A percentile compares a stretch with the other conserved stretches of the same genome.
phyloP scores from a whole-genome alignment of 2,888 invertebrate species.

The Apamea sordens region DNA sequence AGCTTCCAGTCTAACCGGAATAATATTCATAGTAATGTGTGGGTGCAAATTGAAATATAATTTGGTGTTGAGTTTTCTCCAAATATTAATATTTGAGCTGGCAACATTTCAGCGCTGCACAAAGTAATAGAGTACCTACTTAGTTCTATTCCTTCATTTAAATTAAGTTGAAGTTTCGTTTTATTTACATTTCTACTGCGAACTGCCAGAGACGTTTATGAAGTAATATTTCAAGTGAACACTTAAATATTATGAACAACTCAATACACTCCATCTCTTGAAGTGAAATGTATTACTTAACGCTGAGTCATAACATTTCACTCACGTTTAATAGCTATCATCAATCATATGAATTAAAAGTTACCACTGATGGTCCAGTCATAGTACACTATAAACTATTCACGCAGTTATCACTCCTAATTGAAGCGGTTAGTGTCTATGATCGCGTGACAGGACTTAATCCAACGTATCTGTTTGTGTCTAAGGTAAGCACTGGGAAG shows the following conservation, averaged over 20 bases:
- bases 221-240: conserved; percentile 34
- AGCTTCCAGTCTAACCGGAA: neutral
- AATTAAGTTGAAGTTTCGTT: conserved; percentile 16
- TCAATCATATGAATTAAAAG: conserved; percentile 63
- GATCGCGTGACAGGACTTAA: conserved; percentile 53
- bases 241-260: conserved; percentile 28
- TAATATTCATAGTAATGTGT: neutral
- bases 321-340: conserved; percentile 29
- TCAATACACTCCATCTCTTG: conserved; percentile 3
- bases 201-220: conserved; percentile 9
- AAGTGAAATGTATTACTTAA: conserved; percentile 18
- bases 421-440: conserved; percentile 33
- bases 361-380: conserved; percentile 45
- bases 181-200: conserved; percentile 27
- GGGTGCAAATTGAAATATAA: neutral
- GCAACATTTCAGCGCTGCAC: conserved; percentile 9
- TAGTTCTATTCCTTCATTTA: conserved; percentile 20
- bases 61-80: neutral
- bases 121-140: neutral
- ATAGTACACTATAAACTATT: conserved; percentile 18
- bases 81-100: neutral
- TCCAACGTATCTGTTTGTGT: conserved; percentile 60
- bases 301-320: conserved; percentile 35
- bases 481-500: conserved; percentile 59
- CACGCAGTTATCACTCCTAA: conserved; percentile 46